Conservation (phyloP, 2,113 vertebrate species). For the Podarcis muralis region DNA sequence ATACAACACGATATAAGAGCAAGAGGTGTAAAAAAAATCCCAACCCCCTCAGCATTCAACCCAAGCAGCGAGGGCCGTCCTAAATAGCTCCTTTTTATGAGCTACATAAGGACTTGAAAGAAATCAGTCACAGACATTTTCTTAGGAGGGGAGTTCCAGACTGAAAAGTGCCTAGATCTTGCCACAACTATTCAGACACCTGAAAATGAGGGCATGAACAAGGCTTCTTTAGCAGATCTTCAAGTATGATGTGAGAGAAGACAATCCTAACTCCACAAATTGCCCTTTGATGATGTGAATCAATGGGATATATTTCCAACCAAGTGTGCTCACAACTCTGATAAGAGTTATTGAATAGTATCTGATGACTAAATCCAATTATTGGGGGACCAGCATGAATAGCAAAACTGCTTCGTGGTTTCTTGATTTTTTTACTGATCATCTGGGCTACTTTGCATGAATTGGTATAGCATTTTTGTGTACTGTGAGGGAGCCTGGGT, state of each 20-base stretch:
- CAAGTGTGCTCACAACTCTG: background rate
- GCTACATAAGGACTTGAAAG: background rate
- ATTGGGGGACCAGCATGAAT: background rate
- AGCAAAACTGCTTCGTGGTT: background rate
- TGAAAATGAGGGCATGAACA: too few relatives aligned
- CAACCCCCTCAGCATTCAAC: background rate
- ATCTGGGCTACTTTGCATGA: background rate
- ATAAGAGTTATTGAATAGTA: background rate
- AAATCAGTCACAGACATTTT: background rate
- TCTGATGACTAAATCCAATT: background rate
- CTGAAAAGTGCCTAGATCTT: background rate
- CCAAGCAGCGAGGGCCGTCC: background rate
- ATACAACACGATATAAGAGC: background rate
- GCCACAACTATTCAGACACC: too few relatives aligned
- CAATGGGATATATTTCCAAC: background rate
- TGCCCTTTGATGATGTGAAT: background rate
- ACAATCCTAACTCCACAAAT: background rate
- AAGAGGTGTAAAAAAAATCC: background rate
- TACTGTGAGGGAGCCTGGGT: background rate
- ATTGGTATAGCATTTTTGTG: too few relatives aligned
- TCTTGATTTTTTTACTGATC: background rate
- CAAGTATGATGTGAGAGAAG: background rate
- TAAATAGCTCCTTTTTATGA: background rate
- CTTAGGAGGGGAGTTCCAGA: background rate
- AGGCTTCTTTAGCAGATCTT: background rate